These are phyloP conservation scores for Agrypnia vestita DNA, from an alignment of 1,140 invertebrate species.

Conservation along the genomic window DNA sequence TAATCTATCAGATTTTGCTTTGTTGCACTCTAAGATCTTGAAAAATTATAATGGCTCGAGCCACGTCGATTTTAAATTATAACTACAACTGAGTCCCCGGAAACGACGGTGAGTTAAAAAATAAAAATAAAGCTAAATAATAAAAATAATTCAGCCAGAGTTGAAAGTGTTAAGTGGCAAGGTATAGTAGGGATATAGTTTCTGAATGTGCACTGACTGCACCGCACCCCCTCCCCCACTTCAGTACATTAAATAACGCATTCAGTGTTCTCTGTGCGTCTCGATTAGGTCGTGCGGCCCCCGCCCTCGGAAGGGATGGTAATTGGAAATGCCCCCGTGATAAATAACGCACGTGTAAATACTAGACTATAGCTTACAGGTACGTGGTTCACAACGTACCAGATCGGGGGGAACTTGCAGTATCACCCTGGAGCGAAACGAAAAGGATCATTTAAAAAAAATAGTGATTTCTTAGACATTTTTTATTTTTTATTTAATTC, in stretches of 20 bases:
- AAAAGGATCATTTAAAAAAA: not conserved
- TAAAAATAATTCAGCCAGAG: not conserved
- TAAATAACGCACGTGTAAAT: slow-evolving; percentile 30
- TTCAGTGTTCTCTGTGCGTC: slow-evolving; percentile 9
- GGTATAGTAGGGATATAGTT: slow-evolving; percentile 14
- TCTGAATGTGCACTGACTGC: slow-evolving; percentile 31
- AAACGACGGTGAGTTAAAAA: not conserved
- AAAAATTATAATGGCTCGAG: too few species aligned
- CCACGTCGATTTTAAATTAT: too few species aligned
- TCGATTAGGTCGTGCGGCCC: slow-evolving; percentile 17
- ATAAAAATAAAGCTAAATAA: not conserved
- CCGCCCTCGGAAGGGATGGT: slow-evolving; percentile 24
- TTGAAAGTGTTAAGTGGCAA: not conserved
- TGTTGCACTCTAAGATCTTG: too few species aligned
- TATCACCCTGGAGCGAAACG: not conserved
- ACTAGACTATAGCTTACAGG: not conserved
- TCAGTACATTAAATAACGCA: slow-evolving; percentile 11
- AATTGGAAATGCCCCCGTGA: slow-evolving; percentile 30
- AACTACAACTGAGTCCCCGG: too few species aligned
- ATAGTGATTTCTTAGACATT: not conserved
- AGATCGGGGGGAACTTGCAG: not conserved
- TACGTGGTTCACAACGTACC: not conserved
- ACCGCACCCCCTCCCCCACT: not conserved
- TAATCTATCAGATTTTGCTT: too few species aligned
- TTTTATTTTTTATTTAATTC: too few species aligned